Evolutionary conservation across 2,797 vertebrate species (phyloP), one percentile per base, ranked within the genome.

Genomic region (Jordanella pulchra): DNA sequence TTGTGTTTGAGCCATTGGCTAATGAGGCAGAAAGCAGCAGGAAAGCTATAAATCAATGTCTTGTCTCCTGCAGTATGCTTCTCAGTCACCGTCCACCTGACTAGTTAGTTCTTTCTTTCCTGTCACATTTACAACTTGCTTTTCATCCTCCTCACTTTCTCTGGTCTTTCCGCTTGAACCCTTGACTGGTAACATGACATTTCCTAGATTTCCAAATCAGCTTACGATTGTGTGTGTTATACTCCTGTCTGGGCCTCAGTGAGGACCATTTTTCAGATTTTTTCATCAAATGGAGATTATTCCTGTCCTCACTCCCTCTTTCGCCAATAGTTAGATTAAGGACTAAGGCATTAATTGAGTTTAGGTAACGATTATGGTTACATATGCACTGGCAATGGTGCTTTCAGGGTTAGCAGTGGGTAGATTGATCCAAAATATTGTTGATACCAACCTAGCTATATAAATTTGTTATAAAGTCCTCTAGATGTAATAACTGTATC

Each of bases 1-100:
- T 64, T 25, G 28, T 73, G 58, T 45, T 10, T 45, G 12, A 80
- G 60, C 78, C 67, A 67, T 77, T 65, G 66, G 68, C 72, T 91
- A 91, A 91, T 86, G 90, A 91, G 84, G 83, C 72, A 80, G 69
- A 82, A 82, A 84, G 50, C 84, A 87, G 87, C 81, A 78, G 86
- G 87, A 75, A 76, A 71, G 73, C 76, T 77, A 80, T 71, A 77
- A 80, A 90, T 89, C 85, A 89, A 80, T 81, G 65, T 28, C 42
- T 9, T 7, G 15, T 48, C 64, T 71, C 25, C 35, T 58, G 64
- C 68, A 47, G 67, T 68, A 25, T 64, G 72, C 75, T 72, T 64
- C 71, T 72, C 51, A 68, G 73, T 50, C 67, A 71, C 71, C 68
- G 58, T 39, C 72, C 15, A 48, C 66, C 76, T 56, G 2, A 35